phyloP scores from a whole-genome alignment of 2,888 invertebrate genomes.

The Silvanus unidentatus region DNA sequence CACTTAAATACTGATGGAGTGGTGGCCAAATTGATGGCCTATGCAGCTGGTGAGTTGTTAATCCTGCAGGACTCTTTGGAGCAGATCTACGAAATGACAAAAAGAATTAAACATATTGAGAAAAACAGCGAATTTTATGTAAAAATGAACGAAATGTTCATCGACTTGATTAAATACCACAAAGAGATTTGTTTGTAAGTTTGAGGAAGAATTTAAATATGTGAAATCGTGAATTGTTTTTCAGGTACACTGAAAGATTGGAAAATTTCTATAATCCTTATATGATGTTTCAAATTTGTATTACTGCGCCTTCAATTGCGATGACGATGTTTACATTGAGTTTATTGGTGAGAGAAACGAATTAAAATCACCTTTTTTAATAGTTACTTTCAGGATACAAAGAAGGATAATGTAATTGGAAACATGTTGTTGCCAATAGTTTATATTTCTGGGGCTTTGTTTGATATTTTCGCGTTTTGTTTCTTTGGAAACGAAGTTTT shows the following conservation, averaged over 20 bases:
- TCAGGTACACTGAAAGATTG: background rate
- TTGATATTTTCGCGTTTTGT: background rate
- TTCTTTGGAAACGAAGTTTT: background rate
- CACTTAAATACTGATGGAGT: background rate
- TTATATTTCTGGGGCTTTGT: background rate
- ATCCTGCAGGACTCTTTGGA: background rate
- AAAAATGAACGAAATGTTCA: background rate
- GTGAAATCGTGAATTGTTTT: background rate
- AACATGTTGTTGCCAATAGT: too few species aligned
- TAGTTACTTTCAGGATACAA: background rate
- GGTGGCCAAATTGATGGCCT: background rate
- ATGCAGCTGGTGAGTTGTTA: background rate
- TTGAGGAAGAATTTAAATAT: background rate
- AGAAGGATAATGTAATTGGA: too few species aligned
- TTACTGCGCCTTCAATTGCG: background rate
- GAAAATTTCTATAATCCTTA: background rate
- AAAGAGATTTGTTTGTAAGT: background rate
- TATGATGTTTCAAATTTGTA: background rate
- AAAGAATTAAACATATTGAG: too few species aligned
- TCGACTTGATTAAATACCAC: background rate
- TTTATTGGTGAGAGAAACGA: background rate
- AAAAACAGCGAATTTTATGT: too few species aligned
- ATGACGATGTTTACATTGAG: background rate
- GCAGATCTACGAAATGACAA: background rate
- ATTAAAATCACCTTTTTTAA: too few species aligned